Conservation (phyloP, 2,113 vertebrate species). For the Megaptera novaeangliae region DNA sequence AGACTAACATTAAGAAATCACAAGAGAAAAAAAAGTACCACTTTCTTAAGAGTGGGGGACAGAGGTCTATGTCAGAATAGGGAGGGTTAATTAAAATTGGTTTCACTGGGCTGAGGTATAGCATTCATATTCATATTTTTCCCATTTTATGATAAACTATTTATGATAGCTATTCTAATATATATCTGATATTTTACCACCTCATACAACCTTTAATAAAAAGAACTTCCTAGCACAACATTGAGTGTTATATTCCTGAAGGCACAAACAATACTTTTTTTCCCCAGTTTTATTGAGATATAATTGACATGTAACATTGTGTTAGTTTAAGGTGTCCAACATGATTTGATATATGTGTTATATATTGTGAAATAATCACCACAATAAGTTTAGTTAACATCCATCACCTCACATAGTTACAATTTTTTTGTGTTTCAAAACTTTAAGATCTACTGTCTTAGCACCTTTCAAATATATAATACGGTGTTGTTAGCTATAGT, state of each 20-base stretch:
- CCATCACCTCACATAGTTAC: not conserved
- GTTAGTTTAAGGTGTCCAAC: not conserved
- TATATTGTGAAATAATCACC: not conserved
- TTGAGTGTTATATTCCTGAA: not conserved
- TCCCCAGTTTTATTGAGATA: not conserved
- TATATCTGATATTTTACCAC: not conserved
- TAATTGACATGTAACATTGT: not conserved
- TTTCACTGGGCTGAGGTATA: not conserved
- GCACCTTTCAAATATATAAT: not conserved
- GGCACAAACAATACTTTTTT: not conserved
- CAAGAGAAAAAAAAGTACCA: not conserved
- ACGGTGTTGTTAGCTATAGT: not conserved
- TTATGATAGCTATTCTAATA: not conserved
- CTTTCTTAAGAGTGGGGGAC: not conserved
- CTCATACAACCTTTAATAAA: not conserved
- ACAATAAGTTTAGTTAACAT: not conserved
- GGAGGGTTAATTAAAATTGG: not conserved
- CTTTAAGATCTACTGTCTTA: not conserved
- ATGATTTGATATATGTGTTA: not conserved
- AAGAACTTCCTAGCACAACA: constrained; percentile 5
- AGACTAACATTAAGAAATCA: constrained; percentile 1
- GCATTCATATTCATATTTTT: not conserved
- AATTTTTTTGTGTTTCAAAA: not conserved
- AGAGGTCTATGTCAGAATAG: not conserved
- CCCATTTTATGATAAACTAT: not conserved